These are phyloP conservation scores for Poecilia velifera DNA, from an alignment of 2,797 vertebrate species.

Conservation along the genomic window DNA sequence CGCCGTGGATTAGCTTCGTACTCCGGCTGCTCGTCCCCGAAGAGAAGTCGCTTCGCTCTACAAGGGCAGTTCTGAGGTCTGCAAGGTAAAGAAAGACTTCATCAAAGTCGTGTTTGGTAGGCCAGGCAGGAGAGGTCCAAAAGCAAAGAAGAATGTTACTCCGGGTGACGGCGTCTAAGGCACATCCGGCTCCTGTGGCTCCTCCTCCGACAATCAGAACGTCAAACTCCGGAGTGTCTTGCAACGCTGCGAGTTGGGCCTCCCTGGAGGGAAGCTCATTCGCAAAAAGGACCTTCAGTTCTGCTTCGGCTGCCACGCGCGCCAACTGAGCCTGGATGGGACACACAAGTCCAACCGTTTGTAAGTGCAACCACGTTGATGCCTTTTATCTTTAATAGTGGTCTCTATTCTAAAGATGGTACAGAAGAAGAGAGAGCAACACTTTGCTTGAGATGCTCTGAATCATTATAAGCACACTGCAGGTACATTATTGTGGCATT, in stretches of 20 bases:
- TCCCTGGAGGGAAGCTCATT: conserved; percentile 84
- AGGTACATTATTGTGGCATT: conserved; percentile 1
- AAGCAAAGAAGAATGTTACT: conserved; percentile 73
- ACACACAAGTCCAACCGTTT: not conserved
- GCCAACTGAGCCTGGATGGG: conserved; percentile 79
- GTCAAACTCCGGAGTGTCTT: conserved; percentile 85
- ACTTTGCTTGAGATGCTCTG: conserved; percentile 35
- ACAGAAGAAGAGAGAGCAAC: conserved; percentile 32
- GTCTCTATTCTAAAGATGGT: not conserved
- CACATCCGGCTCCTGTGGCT: conserved; percentile 94
- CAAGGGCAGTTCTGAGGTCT: conserved; percentile 97
- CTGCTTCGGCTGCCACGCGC: conserved; percentile 84
- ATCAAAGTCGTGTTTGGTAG: not conserved
- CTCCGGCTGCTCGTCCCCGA: conserved; percentile 98
- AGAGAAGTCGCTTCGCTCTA: conserved; percentile 96
- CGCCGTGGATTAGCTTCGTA: conserved; percentile 98
- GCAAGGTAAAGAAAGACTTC: conserved; percentile 17
- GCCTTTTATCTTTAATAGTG: not conserved
- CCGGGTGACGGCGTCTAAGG: conserved; percentile 93
- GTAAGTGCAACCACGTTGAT: not conserved
- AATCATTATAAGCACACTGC: conserved; percentile 49
- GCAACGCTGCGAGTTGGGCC: conserved; percentile 82
- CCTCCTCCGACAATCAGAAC: conserved; percentile 93
- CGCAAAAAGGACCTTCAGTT: conserved; percentile 63
- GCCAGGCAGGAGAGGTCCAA: not conserved